A percentile compares a stretch with the other conserved stretches of the same genome.
Evolutionary conservation across 2,888 invertebrate species (phyloP).

Genomic region (Leptinotarsa haldemani): DNA sequence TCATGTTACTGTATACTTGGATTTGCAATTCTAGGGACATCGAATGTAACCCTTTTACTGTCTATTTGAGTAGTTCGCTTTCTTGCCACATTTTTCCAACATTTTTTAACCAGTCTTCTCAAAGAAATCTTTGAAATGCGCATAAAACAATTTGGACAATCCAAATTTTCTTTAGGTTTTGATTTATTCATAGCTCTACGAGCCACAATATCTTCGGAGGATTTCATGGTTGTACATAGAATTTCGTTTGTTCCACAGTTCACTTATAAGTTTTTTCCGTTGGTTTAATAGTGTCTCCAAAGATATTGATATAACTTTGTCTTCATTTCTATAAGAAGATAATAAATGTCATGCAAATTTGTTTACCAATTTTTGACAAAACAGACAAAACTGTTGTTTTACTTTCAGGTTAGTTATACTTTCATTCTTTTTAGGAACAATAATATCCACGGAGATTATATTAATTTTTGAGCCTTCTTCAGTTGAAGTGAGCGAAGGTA

Average conservation of each 20-base stretch:
- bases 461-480: background rate
- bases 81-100: background rate
- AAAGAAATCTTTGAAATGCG: slow-evolving; percentile 15
- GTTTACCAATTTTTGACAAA: background rate
- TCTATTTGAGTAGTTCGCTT: slow-evolving; percentile 9
- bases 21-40: slow-evolving; percentile 17
- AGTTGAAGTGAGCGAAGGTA: too few species aligned
- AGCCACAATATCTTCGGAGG: slow-evolving; percentile 12
- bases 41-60: slow-evolving; percentile 19
- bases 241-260: slow-evolving; percentile 16
- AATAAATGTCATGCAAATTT: slow-evolving; percentile 1
- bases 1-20: background rate
- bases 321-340: slow-evolving; percentile 6
- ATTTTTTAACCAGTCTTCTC: slow-evolving; percentile 22
- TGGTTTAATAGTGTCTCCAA: background rate
- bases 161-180: slow-evolving; percentile 20
- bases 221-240: slow-evolving; percentile 20
- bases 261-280: slow-evolving; percentile 11
- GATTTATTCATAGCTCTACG: slow-evolving; percentile 11
- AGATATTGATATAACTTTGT: slow-evolving; percentile 17
- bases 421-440: background rate
- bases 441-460: background rate
- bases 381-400: background rate
- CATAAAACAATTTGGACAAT: slow-evolving; percentile 15
- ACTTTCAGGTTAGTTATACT: background rate